A percentile compares a stretch with the other conserved stretches of the same genome.
Evolutionary conservation across 1,140 invertebrate genomes (phyloP).

Genomic region (Drosophila saltans): DNA sequence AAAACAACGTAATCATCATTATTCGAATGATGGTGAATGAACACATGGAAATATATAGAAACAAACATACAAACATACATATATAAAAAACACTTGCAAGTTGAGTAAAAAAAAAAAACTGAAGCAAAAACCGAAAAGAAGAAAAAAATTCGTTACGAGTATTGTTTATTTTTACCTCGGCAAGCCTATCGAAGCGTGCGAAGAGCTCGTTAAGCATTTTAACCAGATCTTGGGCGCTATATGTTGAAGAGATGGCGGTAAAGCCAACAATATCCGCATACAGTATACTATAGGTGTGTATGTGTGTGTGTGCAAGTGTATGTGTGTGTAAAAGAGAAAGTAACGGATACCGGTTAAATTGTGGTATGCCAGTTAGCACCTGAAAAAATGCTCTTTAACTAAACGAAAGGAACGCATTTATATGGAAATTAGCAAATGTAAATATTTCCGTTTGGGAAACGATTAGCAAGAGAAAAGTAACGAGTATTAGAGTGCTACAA

Average conservation of each 20-base stretch:
- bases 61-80: neutral
- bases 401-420: neutral
- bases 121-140: slow-evolving; percentile 24
- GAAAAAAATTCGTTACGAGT: slow-evolving; percentile 21
- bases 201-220: slow-evolving; percentile 97
- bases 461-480: slow-evolving; percentile 8
- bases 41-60: slow-evolving; percentile 35
- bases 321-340: slow-evolving; percentile 34
- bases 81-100: neutral
- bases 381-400: slow-evolving; percentile 19
- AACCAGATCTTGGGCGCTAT: slow-evolving; percentile 95
- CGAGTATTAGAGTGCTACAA: neutral
- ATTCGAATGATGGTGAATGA: slow-evolving; percentile 44
- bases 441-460: slow-evolving; percentile 21
- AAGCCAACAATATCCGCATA: slow-evolving; percentile 97
- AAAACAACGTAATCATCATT: slow-evolving; percentile 53
- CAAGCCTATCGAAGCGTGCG: slow-evolving; percentile 95
- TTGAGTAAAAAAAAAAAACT: neutral
- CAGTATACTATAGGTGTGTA: slow-evolving; percentile 86
- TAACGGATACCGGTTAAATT: slow-evolving; percentile 40
- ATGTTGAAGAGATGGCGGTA: slow-evolving; percentile 97
- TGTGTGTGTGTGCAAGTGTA: slow-evolving; percentile 14
- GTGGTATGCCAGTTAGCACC: slow-evolving; percentile 34
- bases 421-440: neutral
- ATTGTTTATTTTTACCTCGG: slow-evolving; percentile 87